Evolutionary conservation across 35 echinoderm and acorn worm genomes (phyloP).

Genomic region (Heliocidaris tuberculata): DNA sequence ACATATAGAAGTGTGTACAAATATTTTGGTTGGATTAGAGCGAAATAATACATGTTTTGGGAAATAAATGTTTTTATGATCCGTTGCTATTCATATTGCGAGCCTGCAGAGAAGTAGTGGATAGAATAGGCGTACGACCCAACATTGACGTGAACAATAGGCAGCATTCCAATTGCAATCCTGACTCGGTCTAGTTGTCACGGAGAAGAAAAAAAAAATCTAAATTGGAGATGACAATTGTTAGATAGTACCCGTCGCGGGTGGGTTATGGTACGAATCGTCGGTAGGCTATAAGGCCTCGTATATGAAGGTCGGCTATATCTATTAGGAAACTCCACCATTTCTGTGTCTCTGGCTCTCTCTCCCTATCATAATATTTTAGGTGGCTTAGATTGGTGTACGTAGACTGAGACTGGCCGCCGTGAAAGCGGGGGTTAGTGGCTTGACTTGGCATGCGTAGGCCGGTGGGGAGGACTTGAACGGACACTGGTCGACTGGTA

Average conservation of each 20-base stretch:
- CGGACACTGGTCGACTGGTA: not conserved
- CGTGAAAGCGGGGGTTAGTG: not conserved
- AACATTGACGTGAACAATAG: conserved; percentile 29
- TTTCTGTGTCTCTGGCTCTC: not conserved
- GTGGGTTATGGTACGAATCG: conserved; percentile 1
- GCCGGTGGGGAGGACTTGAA: not conserved
- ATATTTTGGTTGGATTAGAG: not conserved
- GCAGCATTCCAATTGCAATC: not conserved
- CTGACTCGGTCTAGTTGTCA: conserved; percentile 36
- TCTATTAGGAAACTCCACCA: not conserved
- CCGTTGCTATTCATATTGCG: not conserved
- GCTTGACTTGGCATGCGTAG: not conserved
- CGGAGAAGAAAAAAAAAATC: conserved; percentile 28
- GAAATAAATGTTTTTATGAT: conserved; percentile 10
- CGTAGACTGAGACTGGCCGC: not conserved
- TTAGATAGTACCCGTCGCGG: conserved; percentile 22
- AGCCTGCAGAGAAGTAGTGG: not conserved
- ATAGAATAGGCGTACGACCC: conserved; percentile 1
- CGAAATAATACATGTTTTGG: conserved; percentile 12
- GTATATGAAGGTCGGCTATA: not conserved
- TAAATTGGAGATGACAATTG: conserved; percentile 30
- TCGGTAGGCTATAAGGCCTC: not conserved
- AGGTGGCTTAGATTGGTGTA: not conserved
- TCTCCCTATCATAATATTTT: not conserved
- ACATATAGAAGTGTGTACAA: not conserved